Conservation (phyloP, 2,888 invertebrate species). For the Eilema griseolum region DNA sequence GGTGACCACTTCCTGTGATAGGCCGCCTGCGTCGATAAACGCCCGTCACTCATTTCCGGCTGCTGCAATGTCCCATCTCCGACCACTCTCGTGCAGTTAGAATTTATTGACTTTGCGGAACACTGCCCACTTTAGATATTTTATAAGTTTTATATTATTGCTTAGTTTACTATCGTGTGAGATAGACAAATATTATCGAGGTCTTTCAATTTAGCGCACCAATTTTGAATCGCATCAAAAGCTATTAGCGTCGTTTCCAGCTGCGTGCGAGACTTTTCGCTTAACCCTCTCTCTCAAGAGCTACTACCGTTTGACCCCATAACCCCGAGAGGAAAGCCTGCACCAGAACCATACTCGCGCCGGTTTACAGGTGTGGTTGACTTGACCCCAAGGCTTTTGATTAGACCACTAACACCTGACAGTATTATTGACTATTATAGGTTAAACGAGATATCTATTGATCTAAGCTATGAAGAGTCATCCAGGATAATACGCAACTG, state of each 20-base stretch:
- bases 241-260: not conserved
- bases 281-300: no score
- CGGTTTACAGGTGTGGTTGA: no score
- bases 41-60: constrained; percentile 60
- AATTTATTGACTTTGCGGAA: constrained; percentile 18
- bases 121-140: not conserved
- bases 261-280: no score
- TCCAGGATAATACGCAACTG: no score
- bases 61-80: constrained; percentile 51
- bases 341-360: no score
- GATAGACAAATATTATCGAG: not conserved
- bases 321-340: no score
- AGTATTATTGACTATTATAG: no score
- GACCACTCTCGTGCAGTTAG: constrained; percentile 16
- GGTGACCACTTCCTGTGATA: constrained; percentile 79
- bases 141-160: not conserved
- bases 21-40: constrained; percentile 65
- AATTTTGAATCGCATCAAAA: not conserved
- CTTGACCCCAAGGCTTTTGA: no score
- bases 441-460: no score
- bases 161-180: not conserved
- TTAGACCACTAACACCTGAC: no score
- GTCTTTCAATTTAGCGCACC: not conserved
- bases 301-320: no score
- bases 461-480: no score